Base-by-base conservation (phyloP, 92 coral and sea anemone genomes). In the Desmophyllum pertusum region DNA sequence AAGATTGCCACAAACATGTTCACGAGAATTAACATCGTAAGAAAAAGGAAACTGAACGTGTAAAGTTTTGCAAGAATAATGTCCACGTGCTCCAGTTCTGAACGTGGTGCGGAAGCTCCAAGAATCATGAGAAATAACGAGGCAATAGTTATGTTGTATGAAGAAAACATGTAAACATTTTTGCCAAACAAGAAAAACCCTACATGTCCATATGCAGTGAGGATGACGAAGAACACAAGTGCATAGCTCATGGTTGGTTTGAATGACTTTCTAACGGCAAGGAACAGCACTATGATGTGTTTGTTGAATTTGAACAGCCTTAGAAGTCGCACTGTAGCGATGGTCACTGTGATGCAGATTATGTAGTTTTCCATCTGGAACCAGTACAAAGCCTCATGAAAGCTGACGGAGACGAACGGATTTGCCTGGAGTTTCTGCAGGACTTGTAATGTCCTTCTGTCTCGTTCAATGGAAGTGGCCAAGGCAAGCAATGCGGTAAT, bases 1-100 rank as follows among this genome's bases (percentile, higher is more conserved):
- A 87, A 53, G 76, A 87, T 81, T 27, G 84, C 90, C 36, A 87
- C 83, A 42, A 87, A 87, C 73, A 87, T 65, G 78, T 81, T 87
- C 2, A 51, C 19, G 25, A 40, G 74, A 27, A 84, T 73, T 7
- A 75, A n/a, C 39, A 81, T 11, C 18, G 65, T 52, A 38, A 78
- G 70, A 35, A 81, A 29, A 41, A 53, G 14, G 15, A 62, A 42
- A 30, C 75, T 75, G 14, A 50, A 33, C 6, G 53, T 33, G 30
- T 87, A 73, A 2, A 81, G 57, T 30, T 23, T 41, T 27, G 67
- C 66, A 33, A 87, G 62, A 10, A 23, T 6, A 4, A 6, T 6
- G 42, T 65, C 15, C 41, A 40, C 73, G 25, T 31, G 23, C 21
- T 40, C 74, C 61, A 64, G 71, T 18, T 64, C 52, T 29, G 29